Evolutionary conservation across 37 sponge, comb jelly and placozoan genomes (phyloP), one percentile per base, ranked within the genome.

Genomic region (Dysidea cf. avara): DNA sequence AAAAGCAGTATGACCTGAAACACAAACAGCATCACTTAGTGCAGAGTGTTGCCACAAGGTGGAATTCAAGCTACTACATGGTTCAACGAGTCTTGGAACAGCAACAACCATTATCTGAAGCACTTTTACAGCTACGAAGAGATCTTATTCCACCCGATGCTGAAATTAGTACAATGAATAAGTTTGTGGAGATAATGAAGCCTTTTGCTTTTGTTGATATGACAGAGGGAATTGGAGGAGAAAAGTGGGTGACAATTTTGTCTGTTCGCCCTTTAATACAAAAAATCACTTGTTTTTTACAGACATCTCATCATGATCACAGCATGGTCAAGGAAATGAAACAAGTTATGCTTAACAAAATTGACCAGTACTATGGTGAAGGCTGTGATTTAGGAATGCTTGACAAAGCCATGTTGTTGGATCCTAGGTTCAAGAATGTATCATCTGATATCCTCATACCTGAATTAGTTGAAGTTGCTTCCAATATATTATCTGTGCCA

Each of bases 381-480:
- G 63, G 39, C 37, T 31, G 47, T 47, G 30, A 40, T 2, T 14
- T 38, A 37, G 18, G 16, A 29, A 6, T 72, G 13, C 81, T 79
- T 30, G 43, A 31, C 43, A 56, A 39, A 7, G 70, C 71, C 18
- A n/a, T n/a, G n/a, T n/a, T n/a, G n/a, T 64, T 79, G 7, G 81
- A 79, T 35, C 81, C 81, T 17, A 32, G 81, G 16, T 56, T 74
- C n/a, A n/a, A n/a, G n/a, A n/a, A n/a, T n/a, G n/a, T n/a, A n/a
- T n/a, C n/a, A n/a, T n/a, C n/a, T n/a, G n/a, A n/a, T n/a, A n/a
- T n/a, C n/a, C n/a, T n/a, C n/a, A n/a, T n/a, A n/a, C n/a, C n/a
- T n/a, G n/a, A n/a, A n/a, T n/a, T n/a, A n/a, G n/a, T n/a, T n/a
- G n/a, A n/a, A n/a, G n/a, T n/a, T n/a, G n/a, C n/a, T n/a, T n/a